These are phyloP conservation scores for Neotoma lepida DNA, from an alignment of 2,113 vertebrate species.

Conservation along the genomic window DNA sequence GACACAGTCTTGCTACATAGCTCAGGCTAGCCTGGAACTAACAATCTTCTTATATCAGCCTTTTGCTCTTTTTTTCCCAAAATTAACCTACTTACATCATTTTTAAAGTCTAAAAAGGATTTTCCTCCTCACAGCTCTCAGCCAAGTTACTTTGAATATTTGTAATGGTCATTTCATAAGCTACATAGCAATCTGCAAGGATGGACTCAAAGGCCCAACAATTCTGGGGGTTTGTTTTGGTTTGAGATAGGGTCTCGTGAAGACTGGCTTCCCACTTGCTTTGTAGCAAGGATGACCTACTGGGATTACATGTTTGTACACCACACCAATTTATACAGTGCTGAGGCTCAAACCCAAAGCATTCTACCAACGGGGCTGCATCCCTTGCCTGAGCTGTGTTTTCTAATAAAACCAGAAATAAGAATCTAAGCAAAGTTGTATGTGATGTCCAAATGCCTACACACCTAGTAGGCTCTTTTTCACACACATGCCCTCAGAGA, in stretches of 20 bases:
- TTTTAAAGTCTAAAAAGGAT: background rate
- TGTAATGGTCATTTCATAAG: background rate
- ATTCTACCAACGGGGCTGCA: background rate
- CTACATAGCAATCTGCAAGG: background rate
- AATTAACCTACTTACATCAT: conserved; percentile 9
- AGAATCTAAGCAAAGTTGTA: background rate
- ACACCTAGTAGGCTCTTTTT: background rate
- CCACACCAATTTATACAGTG: background rate
- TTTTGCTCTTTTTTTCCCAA: background rate
- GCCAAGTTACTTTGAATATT: background rate
- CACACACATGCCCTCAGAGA: background rate
- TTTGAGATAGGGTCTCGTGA: background rate
- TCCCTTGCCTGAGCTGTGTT: background rate
- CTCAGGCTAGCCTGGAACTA: background rate
- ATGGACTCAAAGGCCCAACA: background rate
- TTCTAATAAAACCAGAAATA: background rate
- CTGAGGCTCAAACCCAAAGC: background rate
- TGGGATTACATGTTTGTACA: background rate
- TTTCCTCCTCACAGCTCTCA: background rate
- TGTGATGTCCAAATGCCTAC: background rate
- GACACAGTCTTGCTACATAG: background rate
- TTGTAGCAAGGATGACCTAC: background rate
- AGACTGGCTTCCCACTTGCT: background rate
- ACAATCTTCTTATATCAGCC: background rate
- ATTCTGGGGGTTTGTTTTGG: background rate